Percentiles rank a stretch among this genome's conserved stretches.
These are phyloP conservation scores for Hirundichthys speculiger DNA, from an alignment of 2,113 vertebrate species.

Conservation along the genomic window DNA sequence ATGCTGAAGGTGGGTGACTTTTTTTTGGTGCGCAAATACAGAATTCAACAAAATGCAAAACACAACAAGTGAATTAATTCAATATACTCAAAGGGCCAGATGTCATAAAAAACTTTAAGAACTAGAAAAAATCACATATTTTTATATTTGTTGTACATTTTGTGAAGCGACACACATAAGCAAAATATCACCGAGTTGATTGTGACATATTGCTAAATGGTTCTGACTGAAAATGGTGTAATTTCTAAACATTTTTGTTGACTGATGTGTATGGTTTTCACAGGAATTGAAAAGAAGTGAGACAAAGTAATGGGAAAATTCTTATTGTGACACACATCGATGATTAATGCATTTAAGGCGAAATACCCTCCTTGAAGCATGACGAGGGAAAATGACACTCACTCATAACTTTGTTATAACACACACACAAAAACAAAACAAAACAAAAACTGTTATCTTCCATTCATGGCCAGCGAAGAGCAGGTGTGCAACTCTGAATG, in stretches of 20 bases:
- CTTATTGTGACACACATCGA: conserved; percentile 45
- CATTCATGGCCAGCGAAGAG: conserved; percentile 16
- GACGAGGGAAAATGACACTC: conserved; percentile 25
- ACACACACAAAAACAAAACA: background rate
- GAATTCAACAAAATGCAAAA: conserved; percentile 12
- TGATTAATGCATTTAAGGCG: conserved; percentile 59
- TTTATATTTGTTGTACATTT: background rate
- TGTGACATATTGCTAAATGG: conserved; percentile 1
- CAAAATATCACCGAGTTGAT: background rate
- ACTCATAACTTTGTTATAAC: conserved; percentile 40
- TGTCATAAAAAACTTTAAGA: too few species aligned
- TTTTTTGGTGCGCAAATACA: background rate
- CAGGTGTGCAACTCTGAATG: conserved; percentile 28
- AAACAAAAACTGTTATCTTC: conserved; percentile 7
- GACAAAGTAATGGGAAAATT: conserved; percentile 42
- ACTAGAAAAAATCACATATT: too few species aligned
- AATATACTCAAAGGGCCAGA: too few species aligned
- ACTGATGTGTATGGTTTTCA: conserved; percentile 20
- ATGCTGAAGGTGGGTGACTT: too few species aligned
- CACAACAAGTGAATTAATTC: too few species aligned
- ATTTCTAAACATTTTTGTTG: conserved; percentile 6
- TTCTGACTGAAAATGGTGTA: background rate
- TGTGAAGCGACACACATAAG: background rate
- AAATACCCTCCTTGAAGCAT: conserved; percentile 22
- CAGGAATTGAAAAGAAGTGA: conserved; percentile 31